Evolutionary conservation across 2,888 invertebrate genomes (phyloP), one percentile per base, ranked within the genome.

Genomic region (Lithophane semibrunnea): DNA sequence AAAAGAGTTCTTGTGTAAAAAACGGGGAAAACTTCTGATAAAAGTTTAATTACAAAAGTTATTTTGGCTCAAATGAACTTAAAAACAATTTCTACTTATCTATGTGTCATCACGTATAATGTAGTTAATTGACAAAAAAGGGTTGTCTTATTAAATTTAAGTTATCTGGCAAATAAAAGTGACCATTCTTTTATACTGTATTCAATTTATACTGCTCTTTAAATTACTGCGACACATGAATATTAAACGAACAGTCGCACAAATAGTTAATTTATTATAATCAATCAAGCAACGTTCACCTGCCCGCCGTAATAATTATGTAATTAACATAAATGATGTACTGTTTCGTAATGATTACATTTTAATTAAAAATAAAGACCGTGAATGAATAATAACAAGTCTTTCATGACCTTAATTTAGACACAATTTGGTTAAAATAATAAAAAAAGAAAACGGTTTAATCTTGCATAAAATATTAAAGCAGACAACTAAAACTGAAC

Each of bases 11-110:
- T 49, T 52, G 44, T 56, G 18, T n/a, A 47, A 73, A 68, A 56
- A 37, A 47, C 13, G 0, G 16, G 8, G 49, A 13, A n/a, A 44
- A 37, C 8, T 66, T 44, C 18, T 24, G 44, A n/a, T 60, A 54
- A 61, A 67, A 68, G 21, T 78, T 60, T 66, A 69, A 79, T 77
- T 70, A 47, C 29, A 1, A 61, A 77, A 77, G 79, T 77, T 79
- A 5, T 49, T 79, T 54, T 64, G 16, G 9, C 9, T 44, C 24
- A 18, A 54, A 63, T 21, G 16, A 69, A 79, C 8, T 61, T 68
- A 10, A 24, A 10, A 78, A 44, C 67, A 37, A 47, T 21, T 16
- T 65, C 9, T 56, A 77, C 16, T 58, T 77, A 61, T 47, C 60
- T 67, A 37, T n/a, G 47, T 67, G 52, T 69, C 54, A 21, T 61